Base-by-base conservation (phyloP, 2,888 invertebrate species). In the Dione vanillae region DNA sequence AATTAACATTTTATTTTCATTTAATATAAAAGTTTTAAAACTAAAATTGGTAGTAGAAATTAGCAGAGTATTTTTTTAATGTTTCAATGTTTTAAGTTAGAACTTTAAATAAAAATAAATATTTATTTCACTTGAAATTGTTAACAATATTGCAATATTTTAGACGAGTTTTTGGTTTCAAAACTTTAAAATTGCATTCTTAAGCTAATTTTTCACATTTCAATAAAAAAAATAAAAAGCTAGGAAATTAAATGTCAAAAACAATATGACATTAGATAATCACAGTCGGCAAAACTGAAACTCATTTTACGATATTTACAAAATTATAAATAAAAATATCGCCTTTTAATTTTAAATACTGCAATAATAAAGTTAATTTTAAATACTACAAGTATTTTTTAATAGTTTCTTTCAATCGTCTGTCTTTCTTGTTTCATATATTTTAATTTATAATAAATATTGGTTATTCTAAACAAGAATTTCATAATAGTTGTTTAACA, bases 321-420 rank as follows among this genome's bases (percentile, higher is more conserved):
- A 61, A 27, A 6, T 20, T 43, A 61, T 45, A 45, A 61, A 61
- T 45, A 35, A 45, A 61, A 27, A 61, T 45, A 45, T 7, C 27
- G 8, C n/a, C 11, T n/a, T 27, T 8, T 20, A 59, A n/a, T n/a
- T 0, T 8, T 5, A 27, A 45, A 35, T 35, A 16, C 2, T 43
- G 0, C 11, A 61, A 45, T n/a, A n/a, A n/a, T n/a, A n/a, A n/a
- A n/a, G n/a, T n/a, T n/a, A n/a, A n/a, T n/a, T n/a, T n/a, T n/a
- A n/a, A 58, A 41, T 58, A 20, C 41, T 9, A 19, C 0, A 61
- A 35, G 0, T 27, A n/a, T n/a, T 54, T 2, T 0, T 37, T 9
- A 3, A 0, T n/a, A 37, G 35, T 35, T 2, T 54, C 35, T 14
- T n/a, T 56, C 16, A 6, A 37, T 7, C 5, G 6, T 9, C 16